These are phyloP conservation scores for Panagrolaimus sp. DNA, from an alignment of 1,140 invertebrate species.

Conservation along the genomic window DNA sequence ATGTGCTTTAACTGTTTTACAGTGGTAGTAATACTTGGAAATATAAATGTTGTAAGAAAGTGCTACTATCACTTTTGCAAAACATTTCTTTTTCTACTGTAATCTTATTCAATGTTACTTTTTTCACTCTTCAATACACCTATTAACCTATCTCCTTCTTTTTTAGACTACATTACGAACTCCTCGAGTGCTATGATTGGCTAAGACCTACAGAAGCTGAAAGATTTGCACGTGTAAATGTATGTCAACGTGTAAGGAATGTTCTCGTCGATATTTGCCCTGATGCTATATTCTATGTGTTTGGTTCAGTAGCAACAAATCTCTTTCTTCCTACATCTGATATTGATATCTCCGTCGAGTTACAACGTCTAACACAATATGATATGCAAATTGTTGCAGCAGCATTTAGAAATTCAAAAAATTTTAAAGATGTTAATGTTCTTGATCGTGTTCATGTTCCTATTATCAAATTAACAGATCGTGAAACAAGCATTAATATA, in stretches of 20 bases:
- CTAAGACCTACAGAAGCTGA: not conserved
- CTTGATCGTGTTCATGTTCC: conserved; percentile 1
- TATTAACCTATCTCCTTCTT: too few species aligned
- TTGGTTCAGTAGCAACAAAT: conserved; percentile 13
- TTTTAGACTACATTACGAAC: not conserved
- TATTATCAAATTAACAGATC: conserved; percentile 4
- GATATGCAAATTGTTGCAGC: not conserved
- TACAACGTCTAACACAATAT: not conserved
- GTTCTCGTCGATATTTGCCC: not conserved
- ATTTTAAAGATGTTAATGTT: conserved; percentile 4
- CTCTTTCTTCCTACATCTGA: conserved; percentile 8
- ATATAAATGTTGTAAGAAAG: too few species aligned
- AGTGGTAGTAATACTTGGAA: too few species aligned
- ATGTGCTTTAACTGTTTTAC: too few species aligned
- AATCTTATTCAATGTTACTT: too few species aligned
- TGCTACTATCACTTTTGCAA: too few species aligned
- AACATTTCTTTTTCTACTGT: too few species aligned
- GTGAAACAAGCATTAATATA: not conserved
- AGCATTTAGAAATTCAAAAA: not conserved
- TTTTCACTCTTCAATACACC: too few species aligned
- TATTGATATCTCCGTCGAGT: not conserved
- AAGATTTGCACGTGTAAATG: not conserved
- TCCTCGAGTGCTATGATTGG: not conserved
- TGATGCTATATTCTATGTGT: not conserved
- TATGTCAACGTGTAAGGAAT: not conserved